A percentile compares a stretch with the other conserved stretches of the same genome.
Evolutionary conservation across 1,140 invertebrate genomes (phyloP).

Genomic region (Ooceraea biroi): DNA sequence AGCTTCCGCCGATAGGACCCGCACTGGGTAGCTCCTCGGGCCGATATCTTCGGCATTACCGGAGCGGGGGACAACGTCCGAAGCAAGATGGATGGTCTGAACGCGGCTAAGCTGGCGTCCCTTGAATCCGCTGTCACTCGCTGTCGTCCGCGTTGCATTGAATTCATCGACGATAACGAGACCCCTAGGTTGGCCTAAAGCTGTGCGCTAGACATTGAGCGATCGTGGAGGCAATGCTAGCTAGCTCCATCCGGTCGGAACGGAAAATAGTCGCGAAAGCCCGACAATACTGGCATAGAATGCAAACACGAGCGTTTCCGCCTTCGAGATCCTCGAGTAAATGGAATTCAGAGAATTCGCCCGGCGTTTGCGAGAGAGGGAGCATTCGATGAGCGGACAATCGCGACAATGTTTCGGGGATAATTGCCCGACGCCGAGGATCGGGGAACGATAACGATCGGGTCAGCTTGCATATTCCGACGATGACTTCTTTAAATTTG

Average conservation of each 20-base stretch:
- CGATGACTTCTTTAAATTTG: conserved; percentile 8
- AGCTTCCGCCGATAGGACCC: conserved; percentile 57
- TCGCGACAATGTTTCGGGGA: conserved; percentile 10
- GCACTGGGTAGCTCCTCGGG: conserved; percentile 60
- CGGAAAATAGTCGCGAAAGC: conserved; percentile 45
- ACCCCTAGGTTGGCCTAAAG: conserved; percentile 38
- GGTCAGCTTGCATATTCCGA: not conserved
- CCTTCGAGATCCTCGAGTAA: conserved; percentile 2
- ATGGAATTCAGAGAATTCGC: conserved; percentile 28
- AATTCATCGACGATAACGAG: conserved; percentile 68
- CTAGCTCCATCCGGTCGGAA: conserved; percentile 7
- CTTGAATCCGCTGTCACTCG: conserved; percentile 52
- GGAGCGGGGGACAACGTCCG: conserved; percentile 61
- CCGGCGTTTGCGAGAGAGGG: not conserved
- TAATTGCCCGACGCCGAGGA: not conserved
- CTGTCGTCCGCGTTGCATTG: conserved; percentile 53
- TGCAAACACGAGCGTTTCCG: conserved; percentile 1
- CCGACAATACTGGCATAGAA: conserved; percentile 20
- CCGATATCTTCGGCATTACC: conserved; percentile 65
- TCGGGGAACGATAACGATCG: not conserved
- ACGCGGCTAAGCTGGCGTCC: conserved; percentile 42
- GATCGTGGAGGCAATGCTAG: conserved; percentile 31
- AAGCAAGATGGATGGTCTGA: conserved; percentile 54
- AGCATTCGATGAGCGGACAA: not conserved
- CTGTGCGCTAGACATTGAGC: conserved; percentile 49